These are phyloP conservation scores for Montipora capitata DNA, from an alignment of 92 coral and sea anemone species.

Conservation along the genomic window DNA sequence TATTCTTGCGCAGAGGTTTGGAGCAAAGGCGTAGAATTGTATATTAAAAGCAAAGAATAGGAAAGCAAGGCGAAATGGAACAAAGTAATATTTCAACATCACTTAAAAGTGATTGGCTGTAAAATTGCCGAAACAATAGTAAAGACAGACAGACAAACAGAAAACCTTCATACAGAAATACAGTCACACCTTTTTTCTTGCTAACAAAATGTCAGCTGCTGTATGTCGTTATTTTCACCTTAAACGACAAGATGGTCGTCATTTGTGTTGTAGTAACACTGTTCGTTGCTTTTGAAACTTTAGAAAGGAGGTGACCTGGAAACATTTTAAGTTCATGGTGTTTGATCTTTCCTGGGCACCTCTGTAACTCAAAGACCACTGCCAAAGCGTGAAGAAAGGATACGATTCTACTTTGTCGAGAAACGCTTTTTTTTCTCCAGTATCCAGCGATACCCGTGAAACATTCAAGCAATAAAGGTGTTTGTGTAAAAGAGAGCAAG, in stretches of 20 bases:
- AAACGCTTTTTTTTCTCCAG: not conserved
- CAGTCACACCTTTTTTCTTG: not conserved
- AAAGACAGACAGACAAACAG: not conserved
- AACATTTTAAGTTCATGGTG: not conserved
- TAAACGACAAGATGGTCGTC: not conserved
- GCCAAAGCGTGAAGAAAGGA: not conserved
- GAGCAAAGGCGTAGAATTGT: not conserved
- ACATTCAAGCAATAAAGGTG: slow-evolving; percentile 54
- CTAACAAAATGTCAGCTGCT: not conserved
- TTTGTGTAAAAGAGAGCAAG: slow-evolving; percentile 39
- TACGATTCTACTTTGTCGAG: not conserved
- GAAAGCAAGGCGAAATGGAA: not conserved
- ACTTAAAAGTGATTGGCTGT: too few relatives aligned
- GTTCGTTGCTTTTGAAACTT: not conserved
- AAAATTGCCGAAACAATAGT: too few relatives aligned
- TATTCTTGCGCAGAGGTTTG: not conserved
- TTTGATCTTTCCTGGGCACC: not conserved
- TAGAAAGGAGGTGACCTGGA: not conserved
- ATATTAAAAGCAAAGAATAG: not conserved
- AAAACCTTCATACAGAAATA: not conserved
- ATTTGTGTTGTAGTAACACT: not conserved
- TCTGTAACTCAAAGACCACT: not conserved
- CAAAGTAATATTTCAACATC: not conserved
- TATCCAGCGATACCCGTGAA: slow-evolving; percentile 41
- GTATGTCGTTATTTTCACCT: not conserved